Evolutionary conservation across 2,888 invertebrate species (phyloP).

Genomic region (Nemotelus pantherinus): DNA sequence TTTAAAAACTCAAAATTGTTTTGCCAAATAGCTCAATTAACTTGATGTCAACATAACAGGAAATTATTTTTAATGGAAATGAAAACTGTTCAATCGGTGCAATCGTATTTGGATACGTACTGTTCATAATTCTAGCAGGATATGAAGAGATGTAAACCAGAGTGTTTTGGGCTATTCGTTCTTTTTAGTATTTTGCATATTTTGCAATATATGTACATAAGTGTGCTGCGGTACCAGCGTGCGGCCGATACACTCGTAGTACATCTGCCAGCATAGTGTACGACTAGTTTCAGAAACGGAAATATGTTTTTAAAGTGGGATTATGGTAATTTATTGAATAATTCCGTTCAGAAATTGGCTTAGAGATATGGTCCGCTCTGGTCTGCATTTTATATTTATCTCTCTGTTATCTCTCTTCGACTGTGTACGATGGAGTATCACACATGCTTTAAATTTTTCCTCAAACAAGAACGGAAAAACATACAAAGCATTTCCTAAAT

Average conservation of each 20-base stretch:
- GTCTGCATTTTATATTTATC: slow-evolving; percentile 44
- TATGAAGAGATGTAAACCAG: slow-evolving; percentile 15
- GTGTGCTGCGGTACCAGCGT: slow-evolving; percentile 10
- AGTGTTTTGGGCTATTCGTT: slow-evolving; percentile 22
- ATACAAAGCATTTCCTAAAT: slow-evolving; percentile 17
- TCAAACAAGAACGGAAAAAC: background rate
- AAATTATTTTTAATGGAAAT: no score
- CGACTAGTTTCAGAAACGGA: slow-evolving; percentile 44
- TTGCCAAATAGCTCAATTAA: no score
- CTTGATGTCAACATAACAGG: no score
- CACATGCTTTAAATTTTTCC: slow-evolving; percentile 4
- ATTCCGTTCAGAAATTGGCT: slow-evolving; percentile 49
- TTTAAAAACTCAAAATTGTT: no score
- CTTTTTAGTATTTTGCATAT: slow-evolving; percentile 45
- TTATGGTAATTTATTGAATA: slow-evolving; percentile 51
- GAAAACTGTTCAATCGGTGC: no score
- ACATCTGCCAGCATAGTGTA: slow-evolving; percentile 38
- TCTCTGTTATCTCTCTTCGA: slow-evolving; percentile 23
- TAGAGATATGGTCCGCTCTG: slow-evolving; percentile 46
- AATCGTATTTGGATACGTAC: background rate
- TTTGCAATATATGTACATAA: slow-evolving; percentile 29
- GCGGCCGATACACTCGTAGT: slow-evolving; percentile 12
- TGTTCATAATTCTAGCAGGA: background rate
- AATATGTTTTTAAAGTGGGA: slow-evolving; percentile 51
- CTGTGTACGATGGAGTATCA: background rate